A percentile compares a stretch with the other conserved stretches of the same genome.
phyloP scores from a whole-genome alignment of 2,888 invertebrate genomes.

The Sarcophaga carnaria region DNA sequence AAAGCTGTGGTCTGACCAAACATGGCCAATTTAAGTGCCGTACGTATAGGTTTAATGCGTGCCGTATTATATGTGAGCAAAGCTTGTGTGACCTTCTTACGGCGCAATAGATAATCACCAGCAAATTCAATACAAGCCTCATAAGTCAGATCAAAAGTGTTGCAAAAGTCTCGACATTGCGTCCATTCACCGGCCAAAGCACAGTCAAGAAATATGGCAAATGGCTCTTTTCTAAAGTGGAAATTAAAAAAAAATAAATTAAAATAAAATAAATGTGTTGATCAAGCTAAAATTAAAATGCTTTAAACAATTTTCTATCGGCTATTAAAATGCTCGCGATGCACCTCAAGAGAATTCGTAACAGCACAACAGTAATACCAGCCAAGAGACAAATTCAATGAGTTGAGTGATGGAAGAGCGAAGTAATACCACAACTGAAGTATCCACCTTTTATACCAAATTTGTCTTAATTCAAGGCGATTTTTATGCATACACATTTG shows the following conservation, averaged over 20 bases:
- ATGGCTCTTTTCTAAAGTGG: conserved; percentile 78
- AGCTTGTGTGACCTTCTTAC: conserved; percentile 89
- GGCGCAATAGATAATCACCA: conserved; percentile 90
- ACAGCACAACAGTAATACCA: no score
- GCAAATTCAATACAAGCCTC: conserved; percentile 86
- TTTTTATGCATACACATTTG: no score
- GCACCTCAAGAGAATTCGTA: no score
- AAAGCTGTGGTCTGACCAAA: conserved; percentile 81
- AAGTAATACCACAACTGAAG: no score
- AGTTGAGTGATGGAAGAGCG: no score
- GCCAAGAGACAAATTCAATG: no score
- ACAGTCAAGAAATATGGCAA: conserved; percentile 80
- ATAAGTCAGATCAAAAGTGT: conserved; percentile 80
- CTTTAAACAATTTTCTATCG: no score
- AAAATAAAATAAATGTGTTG: background rate
- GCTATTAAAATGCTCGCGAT: no score
- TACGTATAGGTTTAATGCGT: conserved; percentile 83
- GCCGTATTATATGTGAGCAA: conserved; percentile 91
- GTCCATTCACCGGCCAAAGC: conserved; percentile 78
- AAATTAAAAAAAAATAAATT: background rate
- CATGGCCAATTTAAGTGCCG: conserved; percentile 82
- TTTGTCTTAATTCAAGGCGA: no score
- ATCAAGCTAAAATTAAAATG: no score
- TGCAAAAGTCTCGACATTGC: conserved; percentile 81
- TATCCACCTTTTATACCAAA: no score